Conservation (phyloP, 2,113 vertebrate species). For the Psilopsiagon aymara region DNA sequence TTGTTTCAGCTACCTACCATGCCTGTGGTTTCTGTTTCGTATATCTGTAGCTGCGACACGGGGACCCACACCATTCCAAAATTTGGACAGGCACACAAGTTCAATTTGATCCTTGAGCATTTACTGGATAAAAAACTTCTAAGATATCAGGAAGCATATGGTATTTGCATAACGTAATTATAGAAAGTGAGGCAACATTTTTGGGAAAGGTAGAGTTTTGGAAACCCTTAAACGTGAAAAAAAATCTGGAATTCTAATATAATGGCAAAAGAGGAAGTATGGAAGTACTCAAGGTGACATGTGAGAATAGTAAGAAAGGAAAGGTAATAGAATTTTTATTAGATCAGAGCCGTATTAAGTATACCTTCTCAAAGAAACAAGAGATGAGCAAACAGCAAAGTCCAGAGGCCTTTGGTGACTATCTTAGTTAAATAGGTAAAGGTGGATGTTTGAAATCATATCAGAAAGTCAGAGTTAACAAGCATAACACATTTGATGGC, state of each 20-base stretch:
- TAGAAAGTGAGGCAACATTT: neutral
- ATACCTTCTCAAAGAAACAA: neutral
- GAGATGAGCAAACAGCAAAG: neutral
- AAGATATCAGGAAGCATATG: neutral
- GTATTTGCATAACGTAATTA: neutral
- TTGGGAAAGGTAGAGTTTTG: neutral
- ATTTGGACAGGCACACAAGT: neutral
- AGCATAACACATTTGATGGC: neutral
- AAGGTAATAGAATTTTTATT: neutral
- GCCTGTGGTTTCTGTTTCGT: neutral
- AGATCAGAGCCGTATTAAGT: neutral
- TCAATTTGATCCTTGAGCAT: neutral
- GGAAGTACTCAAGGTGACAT: neutral
- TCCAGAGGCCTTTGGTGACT: neutral
- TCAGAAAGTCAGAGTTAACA: neutral
- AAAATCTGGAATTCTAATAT: neutral
- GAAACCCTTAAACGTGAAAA: neutral
- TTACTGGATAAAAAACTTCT: neutral
- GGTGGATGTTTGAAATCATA: neutral
- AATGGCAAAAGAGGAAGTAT: neutral
- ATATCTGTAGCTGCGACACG: neutral
- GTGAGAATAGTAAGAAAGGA: neutral
- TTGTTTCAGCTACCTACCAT: neutral
- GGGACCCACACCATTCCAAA: neutral
- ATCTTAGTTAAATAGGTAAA: neutral